Percentiles rank a stretch among this genome's conserved stretches.
Conservation (phyloP, 2,113 vertebrate species). For the Anguilla rostrata region DNA sequence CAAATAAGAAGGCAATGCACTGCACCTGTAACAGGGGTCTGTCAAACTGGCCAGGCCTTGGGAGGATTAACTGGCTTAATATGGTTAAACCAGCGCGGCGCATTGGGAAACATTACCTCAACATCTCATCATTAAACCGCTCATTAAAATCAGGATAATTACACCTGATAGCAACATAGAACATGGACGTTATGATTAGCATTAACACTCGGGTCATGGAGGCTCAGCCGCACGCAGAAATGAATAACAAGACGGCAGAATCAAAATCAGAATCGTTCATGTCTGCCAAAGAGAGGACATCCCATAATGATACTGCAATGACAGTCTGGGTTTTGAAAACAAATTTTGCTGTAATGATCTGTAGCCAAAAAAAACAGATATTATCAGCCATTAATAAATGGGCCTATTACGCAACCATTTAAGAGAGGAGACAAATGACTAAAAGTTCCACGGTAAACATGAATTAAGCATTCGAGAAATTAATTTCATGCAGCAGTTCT, state of each 20-base stretch:
- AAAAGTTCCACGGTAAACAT: background rate
- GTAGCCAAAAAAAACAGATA: background rate
- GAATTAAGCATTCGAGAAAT: background rate
- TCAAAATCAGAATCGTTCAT: background rate
- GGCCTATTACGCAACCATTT: background rate
- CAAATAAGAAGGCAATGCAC: background rate
- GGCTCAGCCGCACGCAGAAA: background rate
- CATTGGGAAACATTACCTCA: background rate
- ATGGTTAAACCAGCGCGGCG: background rate
- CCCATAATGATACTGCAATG: background rate
- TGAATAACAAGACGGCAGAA: background rate
- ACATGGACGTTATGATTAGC: background rate
- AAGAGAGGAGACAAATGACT: background rate
- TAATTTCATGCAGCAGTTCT: background rate
- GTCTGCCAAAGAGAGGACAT: background rate
- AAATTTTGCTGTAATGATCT: background rate
- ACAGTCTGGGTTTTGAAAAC: background rate
- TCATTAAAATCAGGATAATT: background rate
- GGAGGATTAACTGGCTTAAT: background rate
- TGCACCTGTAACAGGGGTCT: background rate
- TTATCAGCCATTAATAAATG: slow-evolving; percentile 7
- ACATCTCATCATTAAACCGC: background rate
- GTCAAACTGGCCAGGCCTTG: background rate
- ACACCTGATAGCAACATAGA: background rate
- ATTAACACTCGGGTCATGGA: background rate